Evolutionary conservation across 1,140 invertebrate genomes (phyloP).

Genomic region (Drosophila sturtevanti): DNA sequence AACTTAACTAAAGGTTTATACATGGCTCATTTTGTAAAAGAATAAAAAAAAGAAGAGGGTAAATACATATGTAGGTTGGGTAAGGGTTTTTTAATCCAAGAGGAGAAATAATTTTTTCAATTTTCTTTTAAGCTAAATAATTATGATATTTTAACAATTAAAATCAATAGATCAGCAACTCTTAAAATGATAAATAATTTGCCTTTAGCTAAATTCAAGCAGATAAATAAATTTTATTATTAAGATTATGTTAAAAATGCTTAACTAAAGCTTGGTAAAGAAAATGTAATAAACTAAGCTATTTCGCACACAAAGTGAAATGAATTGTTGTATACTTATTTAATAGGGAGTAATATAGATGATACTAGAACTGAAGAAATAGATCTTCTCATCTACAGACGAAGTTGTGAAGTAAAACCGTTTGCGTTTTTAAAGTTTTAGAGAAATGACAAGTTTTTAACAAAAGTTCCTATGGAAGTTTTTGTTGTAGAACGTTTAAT

Average conservation of each 20-base stretch:
- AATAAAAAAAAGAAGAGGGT: background rate
- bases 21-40: background rate
- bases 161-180: background rate
- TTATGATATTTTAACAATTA: background rate
- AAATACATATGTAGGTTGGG: background rate
- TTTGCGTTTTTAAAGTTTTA: too few species aligned
- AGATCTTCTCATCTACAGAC: too few species aligned
- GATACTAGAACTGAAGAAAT: background rate
- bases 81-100: background rate
- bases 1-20: slow-evolving; percentile 24
- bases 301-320: background rate
- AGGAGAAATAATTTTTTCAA: background rate
- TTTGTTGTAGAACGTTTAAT: background rate
- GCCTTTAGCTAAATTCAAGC: background rate
- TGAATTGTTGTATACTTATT: background rate
- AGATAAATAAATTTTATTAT: background rate
- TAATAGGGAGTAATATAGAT: background rate
- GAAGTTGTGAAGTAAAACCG: background rate
- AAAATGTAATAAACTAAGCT: background rate
- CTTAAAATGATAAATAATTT: background rate
- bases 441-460: background rate
- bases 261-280: slow-evolving; percentile 2
- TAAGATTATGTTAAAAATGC: background rate
- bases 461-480: background rate
- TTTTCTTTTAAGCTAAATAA: background rate